Base-by-base conservation (phyloP, 92 coral and sea anemone genomes). In the Scolanthus callimorphus region DNA sequence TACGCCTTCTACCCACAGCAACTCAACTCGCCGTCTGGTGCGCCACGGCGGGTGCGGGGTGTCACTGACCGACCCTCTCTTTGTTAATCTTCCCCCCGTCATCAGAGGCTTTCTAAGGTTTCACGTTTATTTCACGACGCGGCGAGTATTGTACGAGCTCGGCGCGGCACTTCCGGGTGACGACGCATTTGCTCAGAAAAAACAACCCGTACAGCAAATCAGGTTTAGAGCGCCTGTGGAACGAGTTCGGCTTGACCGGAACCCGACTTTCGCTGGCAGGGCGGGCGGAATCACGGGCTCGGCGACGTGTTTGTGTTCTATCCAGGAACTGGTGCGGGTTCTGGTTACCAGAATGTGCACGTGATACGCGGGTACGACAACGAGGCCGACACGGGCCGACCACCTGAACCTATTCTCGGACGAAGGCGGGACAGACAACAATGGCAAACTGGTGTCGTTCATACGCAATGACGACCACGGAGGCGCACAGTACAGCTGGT, bases 1-100 rank as follows among this genome's bases (percentile, higher is more conserved):
- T 55, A 48, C 51, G 34, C n/a, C 0, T 80, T 66, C 49, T 80
- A 77, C 77, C 69, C 81, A 10, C 86, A 80, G 55, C 72, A 54
- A 34, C 73, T 80, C 0, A 47, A 66, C 27, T 80, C 29, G 81
- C 81, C 0, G 22, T 66, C 11, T 73, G 67, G 67, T 73, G 77
- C 21, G 68, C 81, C 0, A 73, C 81, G 2, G 20, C 41, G 77
- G 77, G 3, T 66, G 76, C 29, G 80, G 86, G 1, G 30, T 71
- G 9, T 57, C 69, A 0, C 21, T 44, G 3, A 62, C 23, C 21
- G 54, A 63, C 12, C 20, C 41, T 13, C 19, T 63, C 3, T 48
- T 39, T 22, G 27, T 54, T 1, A 1, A 45, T 11, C 39, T 52
- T 0, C 57, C 50, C 1, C 20, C 29, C 8, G 43, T 60, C 46